Base-by-base conservation (phyloP, 2,797 vertebrate genomes). In the Tragopan temminckii region DNA sequence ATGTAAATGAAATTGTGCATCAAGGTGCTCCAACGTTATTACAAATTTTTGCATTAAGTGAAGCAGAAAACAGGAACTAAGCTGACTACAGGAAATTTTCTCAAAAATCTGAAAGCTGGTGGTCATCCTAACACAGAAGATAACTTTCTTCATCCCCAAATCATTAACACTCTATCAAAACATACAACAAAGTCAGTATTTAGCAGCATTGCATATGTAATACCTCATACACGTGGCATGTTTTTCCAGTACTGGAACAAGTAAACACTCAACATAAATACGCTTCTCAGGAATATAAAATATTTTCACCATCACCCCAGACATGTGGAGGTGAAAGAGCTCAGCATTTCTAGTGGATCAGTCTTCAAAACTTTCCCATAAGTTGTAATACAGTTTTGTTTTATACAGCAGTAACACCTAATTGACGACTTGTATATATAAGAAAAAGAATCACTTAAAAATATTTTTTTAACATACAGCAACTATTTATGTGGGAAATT, bases 401-500 rank as follows among this genome's bases (percentile, higher is more conserved):
- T 88, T 33, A 42, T 18, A 92, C 35, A 89, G 38, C 55, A 68
- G 68, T 81, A 83, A 13, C 59, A 72, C 2, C 45, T 88, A 85
- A 78, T 33, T 38, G 29, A 46, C 55, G 80, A 86, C 93, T 92
- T 43, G 24, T 88, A 18, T 53, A 94, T 95, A 57, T 90, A 48
- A 80, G 15, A 94, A 93, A 78, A 79, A 1, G 27, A 96, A 89
- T 50, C 1, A 19, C 91, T 75, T 94, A 66, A 86, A 86, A 96
- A 90, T 89, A 88, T 55, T 77, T 75, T n/a, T 89, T 85, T 79
- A 94, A 80, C 69, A 88, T 66, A 94, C 43, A 74, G 66, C 66
- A 95, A 89, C 61, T 92, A 62, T 45, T 93, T 79, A 59, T 16
- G 53, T 33, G 68, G 59, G 64, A 87, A 31, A 71, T 40, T 85